Percentiles rank a stretch among this genome's conserved stretches.
These are phyloP conservation scores for Nothobranchius kuhntae DNA, from an alignment of 2,113 vertebrate species.

Conservation along the genomic window DNA sequence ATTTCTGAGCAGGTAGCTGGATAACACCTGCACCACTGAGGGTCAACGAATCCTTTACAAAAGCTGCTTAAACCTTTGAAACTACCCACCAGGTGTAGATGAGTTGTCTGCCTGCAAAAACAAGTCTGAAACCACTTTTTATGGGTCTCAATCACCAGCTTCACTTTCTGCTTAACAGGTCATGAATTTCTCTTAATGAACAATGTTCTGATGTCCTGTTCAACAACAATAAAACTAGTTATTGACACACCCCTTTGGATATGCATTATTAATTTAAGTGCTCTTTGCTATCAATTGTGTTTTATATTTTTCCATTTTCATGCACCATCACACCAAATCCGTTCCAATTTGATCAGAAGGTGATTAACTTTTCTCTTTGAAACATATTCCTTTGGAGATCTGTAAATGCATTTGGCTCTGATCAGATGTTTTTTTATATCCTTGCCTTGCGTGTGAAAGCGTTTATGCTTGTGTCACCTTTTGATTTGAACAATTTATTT, in stretches of 20 bases:
- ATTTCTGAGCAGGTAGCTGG: not conserved
- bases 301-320: not conserved
- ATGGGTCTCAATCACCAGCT: too few relatives aligned
- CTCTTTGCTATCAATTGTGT: not conserved
- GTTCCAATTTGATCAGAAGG: not conserved
- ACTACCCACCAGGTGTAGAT: not conserved
- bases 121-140: too few relatives aligned
- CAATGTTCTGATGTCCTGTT: not conserved
- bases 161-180: not conserved
- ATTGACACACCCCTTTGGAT: not conserved
- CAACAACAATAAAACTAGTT: not conserved
- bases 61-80: not conserved
- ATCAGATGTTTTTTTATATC: not conserved
- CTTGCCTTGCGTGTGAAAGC: conserved; percentile 1
- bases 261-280: not conserved
- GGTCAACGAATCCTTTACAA: not conserved
- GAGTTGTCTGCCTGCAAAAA: too few relatives aligned
- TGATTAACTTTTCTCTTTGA: not conserved
- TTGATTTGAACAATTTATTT: conserved; percentile 5
- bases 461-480: not conserved
- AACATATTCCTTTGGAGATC: not conserved
- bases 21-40: not conserved
- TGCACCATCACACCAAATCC: not conserved
- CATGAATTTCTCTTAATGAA: not conserved
- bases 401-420: not conserved